Conservation (phyloP, 2,888 invertebrate species). For the Orthosia incerta region DNA sequence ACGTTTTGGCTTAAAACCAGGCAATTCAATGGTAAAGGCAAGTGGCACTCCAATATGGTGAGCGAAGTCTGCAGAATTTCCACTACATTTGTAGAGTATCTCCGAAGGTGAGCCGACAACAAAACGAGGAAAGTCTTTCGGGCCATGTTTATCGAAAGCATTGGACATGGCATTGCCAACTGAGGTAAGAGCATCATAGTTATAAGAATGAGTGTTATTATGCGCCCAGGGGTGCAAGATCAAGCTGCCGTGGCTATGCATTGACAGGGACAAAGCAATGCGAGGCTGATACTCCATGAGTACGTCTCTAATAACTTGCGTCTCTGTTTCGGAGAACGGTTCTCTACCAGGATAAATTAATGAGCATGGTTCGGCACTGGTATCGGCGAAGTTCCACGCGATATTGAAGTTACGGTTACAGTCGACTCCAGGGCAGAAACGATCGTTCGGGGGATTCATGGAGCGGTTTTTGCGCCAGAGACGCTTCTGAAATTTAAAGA, state of each 20-base stretch:
- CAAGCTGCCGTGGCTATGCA: slow-evolving; percentile 94
- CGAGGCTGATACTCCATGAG: slow-evolving; percentile 85
- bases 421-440: slow-evolving; percentile 93
- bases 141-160: slow-evolving; percentile 77
- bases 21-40: slow-evolving; percentile 92
- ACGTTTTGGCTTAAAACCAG: slow-evolving; percentile 80
- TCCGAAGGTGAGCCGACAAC: slow-evolving; percentile 87
- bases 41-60: slow-evolving; percentile 90
- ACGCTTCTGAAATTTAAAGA: slow-evolving; percentile 85
- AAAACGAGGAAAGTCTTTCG: slow-evolving; percentile 82
- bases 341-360: slow-evolving; percentile 91
- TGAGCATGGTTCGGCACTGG: slow-evolving; percentile 83
- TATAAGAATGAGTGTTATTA: slow-evolving; percentile 85
- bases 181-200: slow-evolving; percentile 82
- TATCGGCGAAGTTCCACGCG: slow-evolving; percentile 87
- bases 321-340: slow-evolving; percentile 93
- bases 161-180: slow-evolving; percentile 82
- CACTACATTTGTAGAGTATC: slow-evolving; percentile 90
- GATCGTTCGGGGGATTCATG: slow-evolving; percentile 71
- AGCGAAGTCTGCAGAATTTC: slow-evolving; percentile 93
- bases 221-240: slow-evolving; percentile 92
- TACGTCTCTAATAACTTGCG: slow-evolving; percentile 90
- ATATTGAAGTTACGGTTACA: slow-evolving; percentile 94
- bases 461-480: slow-evolving; percentile 93
- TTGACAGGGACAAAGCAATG: slow-evolving; percentile 92